Evolutionary conservation across 2,888 invertebrate genomes (phyloP), one percentile per base, ranked within the genome.

Genomic region (Tiphia femorata): DNA sequence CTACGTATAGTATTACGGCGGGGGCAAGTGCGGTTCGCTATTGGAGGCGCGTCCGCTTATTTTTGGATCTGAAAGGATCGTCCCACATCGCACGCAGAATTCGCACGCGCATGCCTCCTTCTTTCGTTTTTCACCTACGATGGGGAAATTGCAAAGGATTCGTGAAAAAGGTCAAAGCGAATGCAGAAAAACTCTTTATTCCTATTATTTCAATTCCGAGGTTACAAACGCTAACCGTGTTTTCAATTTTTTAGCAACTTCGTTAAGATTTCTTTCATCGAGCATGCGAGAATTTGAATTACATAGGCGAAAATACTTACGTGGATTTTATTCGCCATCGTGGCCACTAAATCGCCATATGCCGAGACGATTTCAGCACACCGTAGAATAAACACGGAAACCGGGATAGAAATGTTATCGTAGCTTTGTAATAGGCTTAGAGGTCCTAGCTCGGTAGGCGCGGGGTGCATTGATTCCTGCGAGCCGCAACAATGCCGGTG

Each of bases 351-450:
- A n/a, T n/a, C n/a, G n/a, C 49, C 76, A 72, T 73, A 72, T 72
- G 72, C 53, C 64, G 30, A 50, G 33, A 38, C 21, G 20, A 48
- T n/a, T 37, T 57, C 33, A 25, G 48, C 27, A 33, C 33, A 27
- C 46, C 6, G 56, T 46, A 55, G 60, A 62, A 61, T 60, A 75
- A 75, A 78, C 58, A 75, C 49, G 57, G 52, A 70, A 61, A 67
- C 51, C 59, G 53, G 64, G 63, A 64, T 68, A 53, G 67, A 72
- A 77, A 79, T 80, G 79, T 81, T 79, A 78, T 79, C 75, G 73
- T 77, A 75, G 70, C 66, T 52, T 49, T 58, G 69, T 80, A 81
- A 81, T 77, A 78, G 76, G 79, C 80, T 81, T 79, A 78, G 71
- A n/a, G n/a, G n/a, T n/a, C n/a, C n/a, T n/a, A n/a, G n/a, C n/a